A percentile compares a stretch with the other conserved stretches of the same genome.
These are phyloP conservation scores for Scophthalmus maximus DNA, from an alignment of 2,113 vertebrate species.

Conservation along the genomic window DNA sequence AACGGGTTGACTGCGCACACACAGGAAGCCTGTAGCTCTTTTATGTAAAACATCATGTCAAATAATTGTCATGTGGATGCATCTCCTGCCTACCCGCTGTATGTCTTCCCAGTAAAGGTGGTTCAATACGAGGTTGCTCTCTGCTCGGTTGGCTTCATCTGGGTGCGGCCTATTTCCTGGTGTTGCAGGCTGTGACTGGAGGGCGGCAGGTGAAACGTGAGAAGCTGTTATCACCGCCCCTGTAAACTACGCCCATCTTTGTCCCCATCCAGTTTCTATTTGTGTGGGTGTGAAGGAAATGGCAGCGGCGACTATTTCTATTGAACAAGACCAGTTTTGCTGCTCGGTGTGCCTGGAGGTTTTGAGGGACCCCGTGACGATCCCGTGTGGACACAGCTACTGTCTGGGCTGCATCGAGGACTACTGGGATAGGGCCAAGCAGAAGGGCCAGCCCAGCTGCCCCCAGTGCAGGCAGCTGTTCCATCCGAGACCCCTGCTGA, in stretches of 20 bases:
- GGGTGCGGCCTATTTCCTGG: conserved; percentile 7
- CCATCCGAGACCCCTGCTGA: conserved; percentile 77
- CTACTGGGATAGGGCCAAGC: conserved; percentile 81
- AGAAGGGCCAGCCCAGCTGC: conserved; percentile 75
- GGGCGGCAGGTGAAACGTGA: conserved; percentile 62
- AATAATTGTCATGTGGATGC: neutral
- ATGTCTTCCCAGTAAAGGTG: neutral
- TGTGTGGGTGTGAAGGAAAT: conserved; percentile 44
- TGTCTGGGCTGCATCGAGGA: conserved; percentile 84
- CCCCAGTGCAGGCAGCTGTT: conserved; percentile 83
- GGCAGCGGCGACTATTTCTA: conserved; percentile 79
- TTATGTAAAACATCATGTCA: neutral
- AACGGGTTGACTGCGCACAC: conserved; percentile 1
- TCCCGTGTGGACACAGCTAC: conserved; percentile 90
- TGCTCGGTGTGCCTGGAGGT: conserved; percentile 84
- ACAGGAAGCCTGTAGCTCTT: neutral
- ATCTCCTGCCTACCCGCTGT: too few species aligned
- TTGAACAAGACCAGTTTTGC: conserved; percentile 85
- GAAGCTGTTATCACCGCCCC: conserved; percentile 54
- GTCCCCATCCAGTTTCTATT: conserved; percentile 21
- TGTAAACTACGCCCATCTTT: conserved; percentile 52
- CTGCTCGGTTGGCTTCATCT: neutral
- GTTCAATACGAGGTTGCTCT: neutral
- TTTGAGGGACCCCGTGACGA: conserved; percentile 78
- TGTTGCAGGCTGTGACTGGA: conserved; percentile 64